Conservation (phyloP, 2,888 invertebrate genomes). For the Eupithecia subumbrata region DNA sequence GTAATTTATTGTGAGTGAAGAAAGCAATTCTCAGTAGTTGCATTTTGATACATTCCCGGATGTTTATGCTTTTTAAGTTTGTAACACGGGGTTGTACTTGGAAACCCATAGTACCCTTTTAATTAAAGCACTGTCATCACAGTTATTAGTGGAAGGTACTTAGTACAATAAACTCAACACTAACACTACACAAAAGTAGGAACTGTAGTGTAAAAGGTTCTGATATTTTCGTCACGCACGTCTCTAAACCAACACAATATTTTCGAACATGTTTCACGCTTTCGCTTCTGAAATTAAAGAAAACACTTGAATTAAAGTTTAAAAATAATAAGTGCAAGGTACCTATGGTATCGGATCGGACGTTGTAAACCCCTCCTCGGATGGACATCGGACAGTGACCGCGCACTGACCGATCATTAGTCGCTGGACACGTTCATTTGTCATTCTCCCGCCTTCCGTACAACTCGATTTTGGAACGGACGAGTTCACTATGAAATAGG, state of each 20-base stretch:
- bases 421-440: constrained; percentile 35
- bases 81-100: too few relatives aligned
- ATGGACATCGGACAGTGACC: constrained; percentile 34
- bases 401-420: constrained; percentile 39
- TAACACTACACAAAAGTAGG: background rate
- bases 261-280: background rate
- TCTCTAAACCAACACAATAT: background rate
- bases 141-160: background rate
- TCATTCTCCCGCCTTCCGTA: constrained; percentile 36
- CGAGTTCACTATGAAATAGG: constrained; percentile 20
- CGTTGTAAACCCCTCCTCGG: constrained; percentile 7
- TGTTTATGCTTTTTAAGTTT: background rate
- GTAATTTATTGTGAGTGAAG: background rate
- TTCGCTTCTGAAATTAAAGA: too few relatives aligned
- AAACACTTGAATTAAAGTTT: background rate
- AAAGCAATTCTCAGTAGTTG: background rate
- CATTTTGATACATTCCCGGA: background rate
- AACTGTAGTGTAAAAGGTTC: background rate
- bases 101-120: background rate
- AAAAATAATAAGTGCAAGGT: background rate
- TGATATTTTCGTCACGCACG: background rate
- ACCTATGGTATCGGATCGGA: constrained; percentile 19
- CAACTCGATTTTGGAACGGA: constrained; percentile 31
- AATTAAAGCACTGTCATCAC: too few relatives aligned
- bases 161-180: background rate